Base-by-base conservation (phyloP, 2,888 invertebrate genomes). In the Volucella bombylans region DNA sequence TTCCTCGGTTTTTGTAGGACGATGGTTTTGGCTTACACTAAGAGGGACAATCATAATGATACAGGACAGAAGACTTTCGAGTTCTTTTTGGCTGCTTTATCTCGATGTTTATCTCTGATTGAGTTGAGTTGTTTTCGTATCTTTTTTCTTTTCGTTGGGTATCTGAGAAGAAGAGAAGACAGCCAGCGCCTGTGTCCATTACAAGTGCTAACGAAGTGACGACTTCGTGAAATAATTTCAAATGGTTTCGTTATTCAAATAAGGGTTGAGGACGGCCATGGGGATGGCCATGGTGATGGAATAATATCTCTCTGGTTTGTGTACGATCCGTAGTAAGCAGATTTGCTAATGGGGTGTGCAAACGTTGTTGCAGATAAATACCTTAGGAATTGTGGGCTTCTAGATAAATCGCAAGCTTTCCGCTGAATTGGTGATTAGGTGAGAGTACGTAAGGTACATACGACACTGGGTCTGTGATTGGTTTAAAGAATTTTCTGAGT, bases 201-300 rank as follows among this genome's bases (percentile, higher is more conserved):
- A 74, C 78, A 74, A 79, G 73, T 83, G 79, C 83, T 83, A 73
- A 82, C 68, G 79, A 79, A 74, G 74, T 79, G 83, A 68, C 73
- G 54, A 79, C 52, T 74, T 59, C 59, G 65, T 57, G 79, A 73
- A 79, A 71, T 61, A 65, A 82, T 68, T 57, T 77, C 68, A 73
- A 79, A 82, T 78, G 18, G 64, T 50, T 77, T 78, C 45, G 52
- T 69, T 77, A 62, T 77, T 77, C 62, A 68, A 62, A 68, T 68
- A 31, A 0, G 31, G 57, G 43, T 8, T 38, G 31, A 3, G 39
- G 23, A 11, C 2, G 31, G 45, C 18, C 14, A 41, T 47, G 41
- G 59, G 47, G 0, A 12, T 14, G 31, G 31, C 9, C 0, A 6
- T 31, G 31, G 31, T 31, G 31, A 31, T 31, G 6, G 31, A 31